phyloP scores from a whole-genome alignment of 1,140 invertebrate species.

The Chlorops oryzae region DNA sequence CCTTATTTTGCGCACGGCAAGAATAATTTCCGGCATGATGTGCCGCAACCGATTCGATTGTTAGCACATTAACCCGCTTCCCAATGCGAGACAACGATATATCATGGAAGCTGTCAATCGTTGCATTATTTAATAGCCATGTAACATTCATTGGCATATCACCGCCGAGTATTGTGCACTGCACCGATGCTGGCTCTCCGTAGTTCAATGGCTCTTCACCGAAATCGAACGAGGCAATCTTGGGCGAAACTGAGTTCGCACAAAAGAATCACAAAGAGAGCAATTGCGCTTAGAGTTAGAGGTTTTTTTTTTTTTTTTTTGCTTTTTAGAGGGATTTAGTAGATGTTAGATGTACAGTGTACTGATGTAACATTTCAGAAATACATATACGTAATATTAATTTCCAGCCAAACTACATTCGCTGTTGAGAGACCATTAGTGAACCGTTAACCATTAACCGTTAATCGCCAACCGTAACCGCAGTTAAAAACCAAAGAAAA shows the following conservation, averaged over 20 bases:
- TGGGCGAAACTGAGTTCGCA: slow-evolving; percentile 64
- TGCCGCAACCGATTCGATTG: slow-evolving; percentile 49
- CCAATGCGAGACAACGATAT: slow-evolving; percentile 56
- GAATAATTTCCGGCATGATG: slow-evolving; percentile 59
- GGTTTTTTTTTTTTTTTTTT: neutral
- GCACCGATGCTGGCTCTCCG: slow-evolving; percentile 65
- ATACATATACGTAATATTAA: too few relatives aligned
- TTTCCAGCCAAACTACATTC: too few relatives aligned
- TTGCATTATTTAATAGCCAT: slow-evolving; percentile 61
- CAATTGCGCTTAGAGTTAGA: slow-evolving; percentile 49
- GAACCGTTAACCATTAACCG: too few relatives aligned
- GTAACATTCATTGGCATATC: slow-evolving; percentile 61
- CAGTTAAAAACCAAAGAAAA: too few relatives aligned
- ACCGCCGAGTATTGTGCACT: slow-evolving; percentile 66
- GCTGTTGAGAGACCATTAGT: too few relatives aligned
- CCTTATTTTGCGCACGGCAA: slow-evolving; percentile 61
- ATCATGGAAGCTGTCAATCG: slow-evolving; percentile 45
- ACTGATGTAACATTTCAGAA: too few relatives aligned
- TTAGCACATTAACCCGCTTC: slow-evolving; percentile 50
- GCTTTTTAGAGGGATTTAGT: too few relatives aligned
- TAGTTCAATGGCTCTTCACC: slow-evolving; percentile 62
- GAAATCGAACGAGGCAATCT: slow-evolving; percentile 63
- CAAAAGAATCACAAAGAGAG: slow-evolving; percentile 22
- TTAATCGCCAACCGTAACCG: neutral
- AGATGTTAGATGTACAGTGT: too few relatives aligned